Evolutionary conservation across 2,888 invertebrate species (phyloP), one percentile per base, ranked within the genome.

Genomic region (Camptogramma bilineatum): DNA sequence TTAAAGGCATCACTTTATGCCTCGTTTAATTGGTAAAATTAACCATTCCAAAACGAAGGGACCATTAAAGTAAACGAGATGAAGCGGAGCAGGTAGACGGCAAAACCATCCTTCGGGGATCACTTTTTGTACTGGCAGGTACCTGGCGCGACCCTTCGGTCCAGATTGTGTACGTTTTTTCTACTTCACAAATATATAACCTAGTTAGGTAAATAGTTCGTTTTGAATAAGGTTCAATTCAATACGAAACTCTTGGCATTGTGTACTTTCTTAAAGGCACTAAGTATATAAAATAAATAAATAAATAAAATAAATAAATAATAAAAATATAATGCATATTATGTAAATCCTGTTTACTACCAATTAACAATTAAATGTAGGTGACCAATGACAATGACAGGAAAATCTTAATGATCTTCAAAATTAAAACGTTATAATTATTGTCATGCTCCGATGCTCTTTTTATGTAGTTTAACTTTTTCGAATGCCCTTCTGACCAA

Each of bases 11-110:
- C 81, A 87, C 83, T 87, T 87, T 83, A 78, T 79, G 76, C 79
- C 77, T 83, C 75, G 73, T 84, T 88, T 90, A 90, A 89, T 91
- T 90, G 88, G 88, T 86, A 85, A 83, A 86, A 86, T 87, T 89
- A 88, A 86, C 80, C 81, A 80, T 87, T 88, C 83, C 80, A 83
- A 69, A 73, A 88, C 79, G 78, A 82, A 77, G 78, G 78, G 77
- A 79, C 87, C 83, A 86, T 89, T 87, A 85, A 86, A 86, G 81
- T 83, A 88, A 86, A 83, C 80, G 82, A 85, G 83, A 84, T 80
- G 82, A 82, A 78, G 75, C 79, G 70, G 75, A 81, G 91, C 91
- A 91, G 91, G 92, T 92, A 92, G 86, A 80, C 82, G 85, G 77
- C 75, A 72, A 81, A 85, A 84, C 83, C 83, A 82, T 80, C 83